These are phyloP conservation scores for Drosophila leonis DNA, from an alignment of 2,888 invertebrate species.

Conservation along the genomic window DNA sequence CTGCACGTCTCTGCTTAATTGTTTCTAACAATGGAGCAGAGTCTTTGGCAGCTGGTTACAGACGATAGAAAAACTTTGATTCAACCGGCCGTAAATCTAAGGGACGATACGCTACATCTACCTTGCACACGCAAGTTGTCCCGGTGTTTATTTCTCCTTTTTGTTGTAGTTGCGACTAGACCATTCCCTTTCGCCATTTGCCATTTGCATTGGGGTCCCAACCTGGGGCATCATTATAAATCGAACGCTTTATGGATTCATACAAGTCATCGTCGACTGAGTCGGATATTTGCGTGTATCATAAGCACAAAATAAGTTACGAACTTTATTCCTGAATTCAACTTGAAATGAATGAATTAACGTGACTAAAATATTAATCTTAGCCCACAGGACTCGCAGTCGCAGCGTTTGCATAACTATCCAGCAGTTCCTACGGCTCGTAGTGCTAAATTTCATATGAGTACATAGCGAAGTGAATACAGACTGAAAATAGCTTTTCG, in stretches of 20 bases:
- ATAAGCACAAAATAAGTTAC: slow-evolving; percentile 78
- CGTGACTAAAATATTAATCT: slow-evolving; percentile 81
- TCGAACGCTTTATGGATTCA: slow-evolving; percentile 73
- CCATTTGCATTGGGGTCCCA: slow-evolving; percentile 12
- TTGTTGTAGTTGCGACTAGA: not conserved
- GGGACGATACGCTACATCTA: slow-evolving; percentile 14
- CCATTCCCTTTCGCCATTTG: not conserved
- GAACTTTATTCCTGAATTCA: slow-evolving; percentile 81
- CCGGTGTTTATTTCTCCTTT: not conserved
- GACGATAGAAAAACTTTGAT: slow-evolving; percentile 46
- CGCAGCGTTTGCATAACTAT: slow-evolving; percentile 65
- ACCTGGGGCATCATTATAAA: slow-evolving; percentile 59
- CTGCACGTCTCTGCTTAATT: slow-evolving; percentile 56
- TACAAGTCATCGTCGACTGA: not conserved
- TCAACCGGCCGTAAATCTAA: slow-evolving; percentile 55
- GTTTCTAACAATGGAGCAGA: slow-evolving; percentile 41
- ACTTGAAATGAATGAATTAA: slow-evolving; percentile 79
- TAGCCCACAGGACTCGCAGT: slow-evolving; percentile 40
- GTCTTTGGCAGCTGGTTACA: slow-evolving; percentile 44
- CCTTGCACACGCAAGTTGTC: slow-evolving; percentile 40
- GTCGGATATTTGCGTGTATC: slow-evolving; percentile 67
- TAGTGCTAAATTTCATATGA: slow-evolving; percentile 1
- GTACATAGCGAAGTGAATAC: slow-evolving; percentile 4
- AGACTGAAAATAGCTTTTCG: slow-evolving; percentile 9
- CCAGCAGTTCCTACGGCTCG: slow-evolving; percentile 7